phyloP scores from a whole-genome alignment of 1,140 invertebrate genomes.

The Calosoma granatense region DNA sequence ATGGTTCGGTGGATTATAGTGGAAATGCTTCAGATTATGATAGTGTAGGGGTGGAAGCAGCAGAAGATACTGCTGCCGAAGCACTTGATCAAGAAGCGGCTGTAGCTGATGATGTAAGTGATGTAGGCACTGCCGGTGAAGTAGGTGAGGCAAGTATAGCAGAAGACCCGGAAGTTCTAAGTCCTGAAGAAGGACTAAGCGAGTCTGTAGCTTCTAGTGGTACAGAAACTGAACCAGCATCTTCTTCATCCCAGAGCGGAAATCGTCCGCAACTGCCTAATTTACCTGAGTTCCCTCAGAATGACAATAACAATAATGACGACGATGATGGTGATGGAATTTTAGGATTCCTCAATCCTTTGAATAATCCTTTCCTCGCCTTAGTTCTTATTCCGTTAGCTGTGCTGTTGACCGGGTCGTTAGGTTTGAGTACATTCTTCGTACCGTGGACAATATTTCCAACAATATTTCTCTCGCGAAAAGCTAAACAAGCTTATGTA shows the following conservation, averaged over 20 bases:
- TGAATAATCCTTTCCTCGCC: constrained; percentile 3
- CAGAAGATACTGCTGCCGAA: too few relatives aligned
- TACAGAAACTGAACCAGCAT: background rate
- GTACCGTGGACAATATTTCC: constrained; percentile 26
- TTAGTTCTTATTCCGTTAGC: constrained; percentile 29
- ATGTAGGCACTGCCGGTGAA: background rate
- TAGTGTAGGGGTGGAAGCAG: too few relatives aligned
- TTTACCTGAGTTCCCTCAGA: background rate
- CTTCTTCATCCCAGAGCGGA: background rate
- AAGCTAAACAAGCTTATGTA: constrained; percentile 12
- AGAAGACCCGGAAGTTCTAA: background rate
- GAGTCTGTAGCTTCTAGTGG: background rate
- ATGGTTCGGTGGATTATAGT: background rate
- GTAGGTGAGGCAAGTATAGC: background rate
- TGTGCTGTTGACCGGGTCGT: constrained; percentile 24
- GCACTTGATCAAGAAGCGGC: too few relatives aligned
- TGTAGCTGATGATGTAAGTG: background rate
- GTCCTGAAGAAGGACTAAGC: background rate
- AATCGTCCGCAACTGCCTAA: background rate
- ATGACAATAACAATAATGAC: background rate
- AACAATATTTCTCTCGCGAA: constrained; percentile 17
- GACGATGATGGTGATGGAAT: background rate
- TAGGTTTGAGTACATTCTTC: constrained; percentile 24
- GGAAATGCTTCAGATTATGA: background rate
- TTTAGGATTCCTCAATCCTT: background rate